phyloP scores from a whole-genome alignment of 1,140 invertebrate genomes.

The Monomorium pharaonis region DNA sequence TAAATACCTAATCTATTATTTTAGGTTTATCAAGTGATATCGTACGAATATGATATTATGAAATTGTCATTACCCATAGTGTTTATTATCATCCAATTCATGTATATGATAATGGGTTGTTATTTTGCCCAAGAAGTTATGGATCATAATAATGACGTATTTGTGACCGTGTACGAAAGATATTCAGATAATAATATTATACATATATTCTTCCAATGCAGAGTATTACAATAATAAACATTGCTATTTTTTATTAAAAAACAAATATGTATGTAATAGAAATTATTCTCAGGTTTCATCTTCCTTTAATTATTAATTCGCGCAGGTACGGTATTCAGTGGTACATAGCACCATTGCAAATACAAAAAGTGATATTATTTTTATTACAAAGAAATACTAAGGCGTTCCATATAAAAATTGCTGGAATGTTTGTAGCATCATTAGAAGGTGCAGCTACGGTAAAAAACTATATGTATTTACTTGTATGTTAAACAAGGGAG shows the following conservation, averaged over 20 bases:
- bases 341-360: not conserved
- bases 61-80: not conserved
- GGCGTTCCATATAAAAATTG: not conserved
- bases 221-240: not conserved
- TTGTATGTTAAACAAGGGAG: no score
- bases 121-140: not conserved
- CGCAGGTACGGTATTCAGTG: not conserved
- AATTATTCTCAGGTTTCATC: not conserved
- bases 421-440: not conserved
- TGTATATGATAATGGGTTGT: not conserved
- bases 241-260: not conserved
- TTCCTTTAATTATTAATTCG: not conserved
- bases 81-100: not conserved
- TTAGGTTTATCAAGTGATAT: not conserved
- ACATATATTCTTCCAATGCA: not conserved
- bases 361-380: conserved; percentile 14
- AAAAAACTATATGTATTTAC: no score
- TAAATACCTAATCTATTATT: not conserved
- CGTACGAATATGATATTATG: not conserved
- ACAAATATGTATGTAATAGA: not conserved
- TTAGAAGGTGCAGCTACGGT: not conserved
- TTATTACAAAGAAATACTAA: conserved; percentile 1
- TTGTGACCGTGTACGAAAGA: not conserved
- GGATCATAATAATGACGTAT: not conserved
- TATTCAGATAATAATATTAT: not conserved